Evolutionary conservation across 2,888 invertebrate genomes (phyloP), one percentile per base, ranked within the genome.

Genomic region (Lucinisca nassula): DNA sequence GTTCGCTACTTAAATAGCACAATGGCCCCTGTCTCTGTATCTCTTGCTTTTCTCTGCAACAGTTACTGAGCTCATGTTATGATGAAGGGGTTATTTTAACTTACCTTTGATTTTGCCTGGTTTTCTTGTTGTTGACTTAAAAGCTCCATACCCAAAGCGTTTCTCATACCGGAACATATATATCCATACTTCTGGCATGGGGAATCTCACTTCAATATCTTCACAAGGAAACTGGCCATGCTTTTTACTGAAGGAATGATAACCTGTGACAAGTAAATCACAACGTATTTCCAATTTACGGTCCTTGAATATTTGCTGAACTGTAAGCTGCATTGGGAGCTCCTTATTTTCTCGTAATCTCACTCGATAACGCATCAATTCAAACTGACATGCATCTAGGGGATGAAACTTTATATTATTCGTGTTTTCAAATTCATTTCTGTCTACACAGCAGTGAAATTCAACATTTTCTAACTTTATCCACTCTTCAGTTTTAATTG

Each of bases 101-200:
- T 27, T 67, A 90, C 92, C 92, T 93, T 97, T 97, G 73, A 97
- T 97, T 95, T 97, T 97, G 27, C 97, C 97, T 3, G 97, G 97
- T 91, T 97, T 96, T 77, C 97, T 93, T n/a, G 96, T 96, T 27
- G 99, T 98, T 0, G 99, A 98, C 96, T 99, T 99, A 38, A 99
- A 98, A n/a, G 99, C 99, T 24, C 99, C 99, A 96, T 99, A 99
- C 95, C 99, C 97, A 96, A 99, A 99, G 96, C 99, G 98, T 95
- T 99, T 99, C 92, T 99, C 99, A 70, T 99, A 99, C 88, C 99
- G 97, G 97, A 99, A 99, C 95, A 99, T 97, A 97, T 99, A 99
- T 95, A 99, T 99, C 99, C 99, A 99, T 95, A 98, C 98, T 97
- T 99, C 99, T 30, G 99, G 99, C 94, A 99, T 98, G 21, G 99